These are phyloP conservation scores for Caretta caretta DNA, from an alignment of 2,113 vertebrate species.

Conservation along the genomic window DNA sequence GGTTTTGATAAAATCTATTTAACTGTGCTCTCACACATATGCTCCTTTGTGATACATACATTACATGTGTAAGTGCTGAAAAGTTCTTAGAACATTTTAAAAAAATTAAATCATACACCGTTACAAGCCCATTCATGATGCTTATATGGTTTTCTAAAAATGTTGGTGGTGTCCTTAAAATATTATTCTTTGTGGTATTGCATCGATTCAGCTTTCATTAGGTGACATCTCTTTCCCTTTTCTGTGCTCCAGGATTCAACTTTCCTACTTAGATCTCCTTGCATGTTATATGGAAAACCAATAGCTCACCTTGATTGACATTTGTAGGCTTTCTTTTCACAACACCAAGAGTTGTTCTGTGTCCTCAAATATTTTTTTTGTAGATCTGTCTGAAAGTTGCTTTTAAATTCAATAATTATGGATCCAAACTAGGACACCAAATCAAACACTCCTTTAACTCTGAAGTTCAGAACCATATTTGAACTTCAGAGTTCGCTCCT, in stretches of 20 bases:
- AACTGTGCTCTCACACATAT: neutral
- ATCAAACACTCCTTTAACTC: neutral
- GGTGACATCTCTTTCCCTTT: neutral
- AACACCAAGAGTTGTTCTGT: neutral
- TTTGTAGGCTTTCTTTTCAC: neutral
- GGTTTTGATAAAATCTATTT: neutral
- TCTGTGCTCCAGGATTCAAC: accelerated
- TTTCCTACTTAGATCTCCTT: neutral
- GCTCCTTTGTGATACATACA: neutral
- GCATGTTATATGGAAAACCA: neutral
- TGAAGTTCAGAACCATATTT: neutral
- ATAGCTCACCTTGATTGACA: neutral
- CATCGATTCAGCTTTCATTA: neutral
- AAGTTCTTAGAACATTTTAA: neutral
- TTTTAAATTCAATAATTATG: neutral
- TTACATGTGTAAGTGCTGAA: neutral
- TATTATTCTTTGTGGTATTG: neutral
- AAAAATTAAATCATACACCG: neutral
- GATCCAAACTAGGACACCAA: neutral
- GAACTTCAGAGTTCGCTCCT: neutral
- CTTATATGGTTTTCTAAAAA: neutral
- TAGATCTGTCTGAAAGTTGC: neutral
- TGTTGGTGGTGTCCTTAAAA: neutral
- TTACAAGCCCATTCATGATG: neutral
- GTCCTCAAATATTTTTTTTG: neutral